A percentile compares a stretch with the other conserved stretches of the same genome.
Evolutionary conservation across 2,113 vertebrate genomes (phyloP).

Genomic region (Callionymus lyra): DNA sequence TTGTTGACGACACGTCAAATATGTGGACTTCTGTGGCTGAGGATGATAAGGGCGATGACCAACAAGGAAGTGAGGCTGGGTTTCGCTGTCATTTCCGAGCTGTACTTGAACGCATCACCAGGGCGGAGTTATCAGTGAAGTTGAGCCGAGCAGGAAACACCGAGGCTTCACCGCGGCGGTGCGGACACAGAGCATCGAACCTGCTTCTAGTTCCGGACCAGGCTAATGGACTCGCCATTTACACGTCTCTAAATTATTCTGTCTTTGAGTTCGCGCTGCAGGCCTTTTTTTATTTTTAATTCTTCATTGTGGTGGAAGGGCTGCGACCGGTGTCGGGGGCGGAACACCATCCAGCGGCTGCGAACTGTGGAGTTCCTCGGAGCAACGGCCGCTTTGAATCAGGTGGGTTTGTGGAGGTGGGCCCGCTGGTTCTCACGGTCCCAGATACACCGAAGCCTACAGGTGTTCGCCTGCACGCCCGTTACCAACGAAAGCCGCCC

Average conservation of each 20-base stretch:
- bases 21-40: too few species aligned
- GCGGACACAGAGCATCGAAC: slow-evolving; percentile 9
- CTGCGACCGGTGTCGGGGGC: slow-evolving; percentile 8
- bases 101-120: slow-evolving; percentile 32
- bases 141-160: slow-evolving; percentile 59
- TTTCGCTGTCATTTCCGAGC: slow-evolving; percentile 8
- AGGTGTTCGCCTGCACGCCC: slow-evolving; percentile 32
- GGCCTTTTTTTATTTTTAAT: slow-evolving; percentile 1
- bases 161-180: slow-evolving; percentile 25
- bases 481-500: too few species aligned
- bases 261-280: background rate
- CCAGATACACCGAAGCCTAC: slow-evolving; percentile 10
- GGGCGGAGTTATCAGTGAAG: slow-evolving; percentile 54
- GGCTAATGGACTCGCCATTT: slow-evolving; percentile 1
- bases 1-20: too few species aligned
- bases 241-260: background rate
- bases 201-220: background rate
- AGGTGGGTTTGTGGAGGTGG: slow-evolving; percentile 61
- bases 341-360: slow-evolving; percentile 15
- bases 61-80: too few species aligned
- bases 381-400: slow-evolving; percentile 44
- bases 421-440: slow-evolving; percentile 14
- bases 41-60: too few species aligned
- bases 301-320: slow-evolving; percentile 6
- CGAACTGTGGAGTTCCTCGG: slow-evolving; percentile 29